These are phyloP conservation scores for Trichosurus vulpecula DNA, from an alignment of 2,797 vertebrate species.

Conservation along the genomic window DNA sequence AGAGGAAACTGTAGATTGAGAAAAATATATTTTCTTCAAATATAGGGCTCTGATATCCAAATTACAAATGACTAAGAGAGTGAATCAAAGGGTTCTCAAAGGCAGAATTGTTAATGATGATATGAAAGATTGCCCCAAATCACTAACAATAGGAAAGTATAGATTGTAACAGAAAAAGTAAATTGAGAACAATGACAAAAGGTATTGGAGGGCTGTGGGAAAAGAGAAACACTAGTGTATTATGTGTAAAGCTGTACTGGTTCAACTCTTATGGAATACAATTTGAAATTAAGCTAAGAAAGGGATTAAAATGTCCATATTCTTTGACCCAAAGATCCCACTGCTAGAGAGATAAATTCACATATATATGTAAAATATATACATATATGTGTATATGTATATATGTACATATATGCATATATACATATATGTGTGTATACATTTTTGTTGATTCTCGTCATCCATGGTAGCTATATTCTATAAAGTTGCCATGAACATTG, in stretches of 20 bases:
- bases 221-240: not conserved
- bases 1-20: not conserved
- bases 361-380: not conserved
- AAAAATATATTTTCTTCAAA: not conserved
- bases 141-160: not conserved
- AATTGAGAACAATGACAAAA: not conserved
- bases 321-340: not conserved
- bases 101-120: not conserved
- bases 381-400: no score
- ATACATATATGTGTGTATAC: no score
- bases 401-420: no score
- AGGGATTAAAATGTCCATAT: not conserved
- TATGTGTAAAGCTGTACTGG: not conserved
- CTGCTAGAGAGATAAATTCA: not conserved
- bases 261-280: not conserved
- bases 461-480: not conserved
- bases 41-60: not conserved
- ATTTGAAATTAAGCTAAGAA: not conserved
- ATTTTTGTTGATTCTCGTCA: not conserved
- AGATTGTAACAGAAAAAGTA: no score
- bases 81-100: not conserved
- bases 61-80: not conserved
- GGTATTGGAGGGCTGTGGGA: not conserved
- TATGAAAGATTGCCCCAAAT: not conserved
- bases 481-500: not conserved